A percentile compares a stretch with the other conserved stretches of the same genome.
phyloP scores from a whole-genome alignment of 2,888 invertebrate genomes.

The Phoenoteleia sp. region DNA sequence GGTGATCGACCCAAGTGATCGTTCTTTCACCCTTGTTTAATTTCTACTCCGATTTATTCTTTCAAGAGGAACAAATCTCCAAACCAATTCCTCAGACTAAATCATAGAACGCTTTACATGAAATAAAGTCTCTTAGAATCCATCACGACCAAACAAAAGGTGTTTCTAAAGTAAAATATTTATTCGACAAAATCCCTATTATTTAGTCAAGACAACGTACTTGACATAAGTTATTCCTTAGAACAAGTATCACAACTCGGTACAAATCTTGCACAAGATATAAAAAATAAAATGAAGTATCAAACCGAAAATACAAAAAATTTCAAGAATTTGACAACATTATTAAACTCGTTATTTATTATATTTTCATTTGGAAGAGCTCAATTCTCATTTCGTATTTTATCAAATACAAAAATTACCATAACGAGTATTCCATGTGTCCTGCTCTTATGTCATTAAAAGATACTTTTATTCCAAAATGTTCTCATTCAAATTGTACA shows the following conservation, averaged over 20 bases:
- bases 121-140: conserved; percentile 26
- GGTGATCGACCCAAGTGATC: conserved; percentile 34
- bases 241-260: too few species aligned
- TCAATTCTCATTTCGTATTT: not conserved
- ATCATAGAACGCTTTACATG: conserved; percentile 14
- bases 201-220: too few species aligned
- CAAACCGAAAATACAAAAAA: too few species aligned
- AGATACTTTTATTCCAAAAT: conserved; percentile 27
- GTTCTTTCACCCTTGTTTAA: conserved; percentile 48
- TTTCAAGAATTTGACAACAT: too few species aligned
- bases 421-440: conserved; percentile 13
- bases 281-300: too few species aligned
- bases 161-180: not conserved
- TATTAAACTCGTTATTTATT: too few species aligned
- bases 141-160: not conserved
- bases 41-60: conserved; percentile 30
- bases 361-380: too few species aligned
- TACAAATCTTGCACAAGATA: too few species aligned
- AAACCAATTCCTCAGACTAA: conserved; percentile 34
- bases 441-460: conserved; percentile 18
- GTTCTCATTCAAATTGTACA: not conserved
- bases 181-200: too few species aligned
- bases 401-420: conserved; percentile 15
- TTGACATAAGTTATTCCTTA: too few species aligned
- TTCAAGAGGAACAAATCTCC: conserved; percentile 26